Evolutionary conservation across 1,140 invertebrate genomes (phyloP).

Genomic region (Neodiprion virginianus): DNA sequence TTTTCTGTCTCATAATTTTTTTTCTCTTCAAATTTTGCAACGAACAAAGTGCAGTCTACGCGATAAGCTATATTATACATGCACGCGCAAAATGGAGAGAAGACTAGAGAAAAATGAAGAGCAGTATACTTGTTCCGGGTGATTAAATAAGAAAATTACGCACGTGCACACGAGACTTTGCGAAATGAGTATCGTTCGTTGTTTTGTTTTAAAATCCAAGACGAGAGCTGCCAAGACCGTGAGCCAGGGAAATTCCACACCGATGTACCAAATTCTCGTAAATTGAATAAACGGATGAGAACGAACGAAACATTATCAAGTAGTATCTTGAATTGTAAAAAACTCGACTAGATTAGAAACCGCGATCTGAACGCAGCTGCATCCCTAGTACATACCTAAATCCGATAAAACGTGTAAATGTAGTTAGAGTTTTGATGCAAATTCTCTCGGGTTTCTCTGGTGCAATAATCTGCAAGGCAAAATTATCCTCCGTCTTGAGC

Average conservation of each 20-base stretch:
- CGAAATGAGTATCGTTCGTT: too few species aligned
- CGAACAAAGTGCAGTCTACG: too few species aligned
- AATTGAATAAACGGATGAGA: background rate
- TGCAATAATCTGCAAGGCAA: slow-evolving; percentile 11
- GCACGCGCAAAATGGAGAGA: too few species aligned
- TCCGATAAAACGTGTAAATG: background rate
- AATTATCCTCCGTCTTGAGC: slow-evolving; percentile 19
- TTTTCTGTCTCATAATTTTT: too few species aligned
- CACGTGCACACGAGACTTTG: too few species aligned
- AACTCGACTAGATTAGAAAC: background rate
- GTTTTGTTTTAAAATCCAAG: background rate
- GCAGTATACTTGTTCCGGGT: too few species aligned
- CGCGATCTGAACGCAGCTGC: background rate
- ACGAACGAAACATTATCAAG: too few species aligned
- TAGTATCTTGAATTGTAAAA: background rate
- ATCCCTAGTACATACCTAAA: too few species aligned
- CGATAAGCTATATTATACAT: too few species aligned
- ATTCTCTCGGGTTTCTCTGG: background rate
- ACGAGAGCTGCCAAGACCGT: background rate
- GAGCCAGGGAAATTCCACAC: background rate
- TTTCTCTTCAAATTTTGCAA: too few species aligned
- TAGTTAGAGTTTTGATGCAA: background rate
- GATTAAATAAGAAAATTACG: too few species aligned
- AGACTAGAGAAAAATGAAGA: too few species aligned
- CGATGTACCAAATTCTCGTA: background rate